Conservation (phyloP, 1,140 invertebrate species). For the Dreissena rostriformis region DNA sequence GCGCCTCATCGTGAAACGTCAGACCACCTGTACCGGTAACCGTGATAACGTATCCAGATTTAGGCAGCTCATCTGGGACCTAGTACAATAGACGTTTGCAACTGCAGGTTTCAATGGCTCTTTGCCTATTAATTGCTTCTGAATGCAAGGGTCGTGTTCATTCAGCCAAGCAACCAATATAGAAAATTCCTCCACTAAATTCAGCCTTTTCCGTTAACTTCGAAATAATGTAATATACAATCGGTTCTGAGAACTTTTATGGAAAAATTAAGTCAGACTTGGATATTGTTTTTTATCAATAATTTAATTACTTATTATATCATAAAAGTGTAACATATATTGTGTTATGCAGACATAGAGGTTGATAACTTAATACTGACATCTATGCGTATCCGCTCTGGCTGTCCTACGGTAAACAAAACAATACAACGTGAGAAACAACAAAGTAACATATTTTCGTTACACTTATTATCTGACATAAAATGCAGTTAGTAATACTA, state of each 20-base stretch:
- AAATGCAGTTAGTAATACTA: no score
- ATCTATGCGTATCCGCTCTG: no score
- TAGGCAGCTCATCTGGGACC: constrained; percentile 26
- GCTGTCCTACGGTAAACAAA: no score
- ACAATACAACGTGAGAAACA: no score
- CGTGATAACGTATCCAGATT: neutral
- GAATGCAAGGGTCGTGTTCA: neutral
- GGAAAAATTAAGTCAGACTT: neutral
- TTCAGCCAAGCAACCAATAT: neutral
- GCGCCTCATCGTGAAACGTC: constrained; percentile 15
- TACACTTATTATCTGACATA: no score
- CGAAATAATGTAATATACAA: neutral
- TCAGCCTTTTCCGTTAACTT: neutral
- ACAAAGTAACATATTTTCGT: no score
- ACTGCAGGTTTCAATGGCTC: neutral
- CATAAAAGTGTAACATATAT: no score
- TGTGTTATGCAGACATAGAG: no score
- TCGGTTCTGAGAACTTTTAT: neutral
- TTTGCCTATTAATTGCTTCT: neutral
- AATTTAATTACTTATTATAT: no score
- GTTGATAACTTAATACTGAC: no score
- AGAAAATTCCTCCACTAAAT: neutral
- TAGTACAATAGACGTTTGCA: neutral
- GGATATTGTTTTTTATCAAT: no score
- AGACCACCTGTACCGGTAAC: constrained; percentile 23